phyloP scores from a whole-genome alignment of 2,888 invertebrate species.

The Andrena chrysosceles region DNA sequence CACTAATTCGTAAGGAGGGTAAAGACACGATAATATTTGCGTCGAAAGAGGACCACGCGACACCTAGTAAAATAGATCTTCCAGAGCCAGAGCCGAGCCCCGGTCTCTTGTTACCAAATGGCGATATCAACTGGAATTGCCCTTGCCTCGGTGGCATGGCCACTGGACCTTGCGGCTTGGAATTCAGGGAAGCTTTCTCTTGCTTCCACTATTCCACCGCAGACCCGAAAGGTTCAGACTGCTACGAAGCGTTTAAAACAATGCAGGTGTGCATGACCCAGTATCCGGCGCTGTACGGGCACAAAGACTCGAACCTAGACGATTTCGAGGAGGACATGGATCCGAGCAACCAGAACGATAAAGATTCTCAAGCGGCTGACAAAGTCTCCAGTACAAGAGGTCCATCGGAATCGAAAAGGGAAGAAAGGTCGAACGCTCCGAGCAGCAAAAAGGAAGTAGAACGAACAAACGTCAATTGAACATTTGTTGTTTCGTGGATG shows the following conservation, averaged over 20 bases:
- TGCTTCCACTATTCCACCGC: conserved; percentile 97
- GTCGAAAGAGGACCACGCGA: conserved; percentile 91
- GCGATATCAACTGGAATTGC: conserved; percentile 98
- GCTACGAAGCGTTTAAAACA: conserved; percentile 94
- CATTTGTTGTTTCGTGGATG: neutral
- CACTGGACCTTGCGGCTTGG: conserved; percentile 96
- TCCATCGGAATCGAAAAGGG: conserved; percentile 20
- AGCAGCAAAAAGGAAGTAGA: conserved; percentile 58
- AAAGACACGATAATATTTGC: conserved; percentile 95
- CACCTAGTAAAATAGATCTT: conserved; percentile 89
- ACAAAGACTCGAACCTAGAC: conserved; percentile 89
- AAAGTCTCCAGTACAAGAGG: conserved; percentile 4
- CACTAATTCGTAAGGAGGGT: conserved; percentile 85
- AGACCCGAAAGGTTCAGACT: conserved; percentile 97
- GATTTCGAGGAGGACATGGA: conserved; percentile 84
- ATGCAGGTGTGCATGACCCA: conserved; percentile 97
- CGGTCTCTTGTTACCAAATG: conserved; percentile 93
- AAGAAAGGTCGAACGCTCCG: conserved; percentile 24
- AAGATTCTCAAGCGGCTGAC: neutral
- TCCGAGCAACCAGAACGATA: conserved; percentile 12
- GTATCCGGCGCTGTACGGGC: conserved; percentile 93
- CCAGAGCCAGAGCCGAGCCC: conserved; percentile 91
- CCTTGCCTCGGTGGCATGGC: conserved; percentile 99
- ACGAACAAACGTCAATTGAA: conserved; percentile 57
- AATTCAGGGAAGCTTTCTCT: conserved; percentile 97